Base-by-base conservation (phyloP, 1,140 invertebrate genomes). In the Papilio polytes region DNA sequence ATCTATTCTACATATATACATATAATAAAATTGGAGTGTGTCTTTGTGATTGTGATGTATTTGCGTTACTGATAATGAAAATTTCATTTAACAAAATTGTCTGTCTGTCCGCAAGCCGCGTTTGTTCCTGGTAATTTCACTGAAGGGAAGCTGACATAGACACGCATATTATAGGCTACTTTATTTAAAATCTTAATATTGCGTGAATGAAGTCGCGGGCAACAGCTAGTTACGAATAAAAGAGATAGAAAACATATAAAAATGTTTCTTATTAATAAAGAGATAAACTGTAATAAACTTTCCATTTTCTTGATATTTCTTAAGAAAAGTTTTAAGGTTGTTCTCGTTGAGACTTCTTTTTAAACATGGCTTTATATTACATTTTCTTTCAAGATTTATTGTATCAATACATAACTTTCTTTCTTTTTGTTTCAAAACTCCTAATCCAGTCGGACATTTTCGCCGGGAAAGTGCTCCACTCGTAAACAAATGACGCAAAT, bases 371-470 rank as follows among this genome's bases (percentile, higher is more conserved):
- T 15, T 26, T 70, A 70, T 36, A 70, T 70, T 70, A 70, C 4
- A 70, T 70, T 70, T 70, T 70, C 63, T 70, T 70, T 70, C 12
- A 70, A 41, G 44, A 46, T 74, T 74, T 46, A 44, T 74, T 74
- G 72, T 74, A 46, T 74, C 36, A 44, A 44, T 74, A 44, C 41
- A 20, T 51, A 48, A 51, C 74, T 48, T 46, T 76, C 20, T 22
- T 48, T 74, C 44, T 76, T 31, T 26, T 48, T 48, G 74, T 51
- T 76, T 46, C 44, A 76, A 51, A 76, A 76, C 74, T 76, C 44
- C 46, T 76, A 76, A 76, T 76, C 46, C 74, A 76, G 41, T 76
- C 46, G 74, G 74, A 76, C 74, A 76, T 76, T 76, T 76, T 76
- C 74, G 74, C 13, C 46, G 20, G 20, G 74, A 13, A 76, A 74